Percentiles rank a stretch among this genome's conserved stretches.
These are phyloP conservation scores for Amia ocellicauda DNA, from an alignment of 2,113 vertebrate species.

Conservation along the genomic window DNA sequence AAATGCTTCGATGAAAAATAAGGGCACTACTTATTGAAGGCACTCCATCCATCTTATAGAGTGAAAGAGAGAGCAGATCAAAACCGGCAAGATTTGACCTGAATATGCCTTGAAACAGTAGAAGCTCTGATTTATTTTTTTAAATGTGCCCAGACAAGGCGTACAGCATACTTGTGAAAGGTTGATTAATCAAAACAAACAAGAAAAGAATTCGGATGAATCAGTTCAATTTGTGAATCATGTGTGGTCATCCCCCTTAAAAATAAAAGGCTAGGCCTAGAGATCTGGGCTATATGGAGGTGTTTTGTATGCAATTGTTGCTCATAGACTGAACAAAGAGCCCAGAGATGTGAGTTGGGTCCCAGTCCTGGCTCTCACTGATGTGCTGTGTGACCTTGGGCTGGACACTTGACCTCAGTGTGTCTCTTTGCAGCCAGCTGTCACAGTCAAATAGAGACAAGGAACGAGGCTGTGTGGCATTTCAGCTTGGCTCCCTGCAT, in stretches of 20 bases:
- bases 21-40: too few species aligned
- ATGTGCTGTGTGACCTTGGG: slow-evolving; percentile 3
- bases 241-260: neutral
- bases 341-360: neutral
- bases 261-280: neutral
- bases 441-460: neutral
- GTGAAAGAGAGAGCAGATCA: too few species aligned
- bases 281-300: neutral
- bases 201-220: neutral
- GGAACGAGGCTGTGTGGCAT: neutral
- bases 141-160: neutral
- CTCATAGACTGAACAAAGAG: neutral
- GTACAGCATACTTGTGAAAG: neutral
- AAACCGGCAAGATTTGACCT: too few species aligned
- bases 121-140: too few species aligned
- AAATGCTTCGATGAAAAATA: too few species aligned
- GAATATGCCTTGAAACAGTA: too few species aligned
- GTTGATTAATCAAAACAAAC: too few species aligned
- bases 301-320: neutral
- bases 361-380: neutral
- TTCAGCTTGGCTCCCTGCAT: neutral
- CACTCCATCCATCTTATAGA: too few species aligned
- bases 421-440: slow-evolving; percentile 1
- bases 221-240: slow-evolving; percentile 8
- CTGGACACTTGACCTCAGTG: slow-evolving; percentile 10